phyloP scores from a whole-genome alignment of 2,888 invertebrate species.

The Proisotoma minuta region DNA sequence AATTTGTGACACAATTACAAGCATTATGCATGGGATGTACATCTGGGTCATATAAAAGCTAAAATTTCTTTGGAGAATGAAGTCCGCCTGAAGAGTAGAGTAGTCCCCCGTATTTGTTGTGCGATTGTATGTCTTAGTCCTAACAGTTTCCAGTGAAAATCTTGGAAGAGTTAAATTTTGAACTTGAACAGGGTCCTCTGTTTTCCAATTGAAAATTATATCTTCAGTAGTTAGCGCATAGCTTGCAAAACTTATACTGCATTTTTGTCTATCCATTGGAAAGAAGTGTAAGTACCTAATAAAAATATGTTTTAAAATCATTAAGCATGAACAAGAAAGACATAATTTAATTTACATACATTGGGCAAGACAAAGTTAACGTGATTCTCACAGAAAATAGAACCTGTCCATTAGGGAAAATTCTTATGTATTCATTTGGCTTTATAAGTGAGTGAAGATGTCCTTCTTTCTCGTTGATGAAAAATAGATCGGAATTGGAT shows the following conservation, averaged over 20 bases:
- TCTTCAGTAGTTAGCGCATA: slow-evolving; percentile 94
- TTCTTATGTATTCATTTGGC: slow-evolving; percentile 30
- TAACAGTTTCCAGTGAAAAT: slow-evolving; percentile 86
- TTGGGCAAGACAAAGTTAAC: slow-evolving; percentile 53
- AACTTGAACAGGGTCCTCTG: slow-evolving; percentile 88
- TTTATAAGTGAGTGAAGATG: slow-evolving; percentile 27
- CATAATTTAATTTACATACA: too few species aligned
- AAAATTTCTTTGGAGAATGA: slow-evolving; percentile 52
- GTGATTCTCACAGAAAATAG: slow-evolving; percentile 22
- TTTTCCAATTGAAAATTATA: slow-evolving; percentile 91
- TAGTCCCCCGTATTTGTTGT: slow-evolving; percentile 86
- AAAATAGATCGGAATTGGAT: too few species aligned
- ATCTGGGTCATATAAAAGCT: slow-evolving; percentile 57
- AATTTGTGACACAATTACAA: slow-evolving; percentile 49
- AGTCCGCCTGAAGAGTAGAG: slow-evolving; percentile 55
- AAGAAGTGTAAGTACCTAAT: slow-evolving; percentile 49
- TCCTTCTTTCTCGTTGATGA: slow-evolving; percentile 29
- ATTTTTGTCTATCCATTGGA: slow-evolving; percentile 54
- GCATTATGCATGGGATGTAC: slow-evolving; percentile 56
- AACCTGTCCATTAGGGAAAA: slow-evolving; percentile 27
- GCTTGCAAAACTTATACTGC: slow-evolving; percentile 51
- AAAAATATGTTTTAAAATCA: too few species aligned
- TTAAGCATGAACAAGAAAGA: too few species aligned
- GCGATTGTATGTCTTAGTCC: slow-evolving; percentile 91
- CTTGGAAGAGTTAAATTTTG: slow-evolving; percentile 87